phyloP scores from a whole-genome alignment of 2,113 vertebrate genomes.

The Myiagra hebetior region DNA sequence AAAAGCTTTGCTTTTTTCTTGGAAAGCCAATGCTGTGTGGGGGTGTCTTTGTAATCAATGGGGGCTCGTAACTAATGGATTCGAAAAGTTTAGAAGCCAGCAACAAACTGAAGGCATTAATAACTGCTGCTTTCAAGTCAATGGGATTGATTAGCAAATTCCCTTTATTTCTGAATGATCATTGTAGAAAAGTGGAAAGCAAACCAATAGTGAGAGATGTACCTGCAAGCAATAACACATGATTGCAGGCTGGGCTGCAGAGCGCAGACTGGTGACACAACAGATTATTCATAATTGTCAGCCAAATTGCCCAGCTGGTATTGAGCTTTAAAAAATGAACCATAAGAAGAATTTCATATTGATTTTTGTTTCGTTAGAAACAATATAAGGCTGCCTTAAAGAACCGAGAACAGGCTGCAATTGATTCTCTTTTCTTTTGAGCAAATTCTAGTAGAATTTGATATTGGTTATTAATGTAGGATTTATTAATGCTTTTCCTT shows the following conservation, averaged over 20 bases:
- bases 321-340: conserved; percentile 81
- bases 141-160: conserved; percentile 81
- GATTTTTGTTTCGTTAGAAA: conserved; percentile 83
- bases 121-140: conserved; percentile 74
- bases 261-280: conserved; percentile 67
- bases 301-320: conserved; percentile 83
- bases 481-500: conserved; percentile 44
- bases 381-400: conserved; percentile 75
- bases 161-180: conserved; percentile 74
- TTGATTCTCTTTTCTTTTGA: conserved; percentile 77
- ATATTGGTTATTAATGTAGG: conserved; percentile 49
- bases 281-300: conserved; percentile 88
- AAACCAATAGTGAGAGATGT: conserved; percentile 67
- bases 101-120: conserved; percentile 74
- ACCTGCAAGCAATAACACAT: conserved; percentile 70
- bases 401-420: conserved; percentile 73
- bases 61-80: conserved; percentile 76
- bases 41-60: conserved; percentile 69
- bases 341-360: conserved; percentile 81
- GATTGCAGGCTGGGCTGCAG: conserved; percentile 59
- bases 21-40: neutral
- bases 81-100: conserved; percentile 70
- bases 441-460: conserved; percentile 67
- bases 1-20: neutral
- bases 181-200: conserved; percentile 58